These are phyloP conservation scores for Florisuga fusca DNA, from an alignment of 2,797 vertebrate genomes.

Conservation along the genomic window DNA sequence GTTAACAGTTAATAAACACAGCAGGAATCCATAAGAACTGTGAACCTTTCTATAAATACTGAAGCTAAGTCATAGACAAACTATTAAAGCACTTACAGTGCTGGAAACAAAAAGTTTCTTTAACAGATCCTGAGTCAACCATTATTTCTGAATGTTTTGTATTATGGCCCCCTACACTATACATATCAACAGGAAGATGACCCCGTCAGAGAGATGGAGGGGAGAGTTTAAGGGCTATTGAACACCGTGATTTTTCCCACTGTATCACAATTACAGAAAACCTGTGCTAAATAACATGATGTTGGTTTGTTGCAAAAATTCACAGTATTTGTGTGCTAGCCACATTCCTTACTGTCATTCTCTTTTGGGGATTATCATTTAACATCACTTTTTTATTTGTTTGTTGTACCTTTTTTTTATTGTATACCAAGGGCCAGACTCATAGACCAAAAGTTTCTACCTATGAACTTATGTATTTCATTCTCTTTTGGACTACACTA, in stretches of 20 bases:
- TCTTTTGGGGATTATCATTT: neutral
- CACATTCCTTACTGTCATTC: neutral
- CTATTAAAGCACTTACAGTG: neutral
- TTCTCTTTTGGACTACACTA: neutral
- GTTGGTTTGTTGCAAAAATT: neutral
- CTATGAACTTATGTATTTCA: neutral
- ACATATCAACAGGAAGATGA: neutral
- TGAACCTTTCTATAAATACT: neutral
- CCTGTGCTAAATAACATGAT: neutral
- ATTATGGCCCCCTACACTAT: neutral
- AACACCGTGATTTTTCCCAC: neutral
- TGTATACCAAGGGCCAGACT: neutral
- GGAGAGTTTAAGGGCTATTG: neutral
- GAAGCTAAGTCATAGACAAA: neutral
- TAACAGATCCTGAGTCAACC: neutral
- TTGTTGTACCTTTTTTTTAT: neutral
- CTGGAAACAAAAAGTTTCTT: neutral
- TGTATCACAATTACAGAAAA: slow-evolving; percentile 6
- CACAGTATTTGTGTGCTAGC: neutral
- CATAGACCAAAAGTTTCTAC: neutral
- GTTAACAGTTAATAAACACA: neutral
- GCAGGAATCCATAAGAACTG: neutral
- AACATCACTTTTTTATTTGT: neutral
- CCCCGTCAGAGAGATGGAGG: neutral
- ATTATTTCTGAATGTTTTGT: slow-evolving; percentile 20